phyloP scores from a whole-genome alignment of 2,113 vertebrate species.

The Platanista minor region DNA sequence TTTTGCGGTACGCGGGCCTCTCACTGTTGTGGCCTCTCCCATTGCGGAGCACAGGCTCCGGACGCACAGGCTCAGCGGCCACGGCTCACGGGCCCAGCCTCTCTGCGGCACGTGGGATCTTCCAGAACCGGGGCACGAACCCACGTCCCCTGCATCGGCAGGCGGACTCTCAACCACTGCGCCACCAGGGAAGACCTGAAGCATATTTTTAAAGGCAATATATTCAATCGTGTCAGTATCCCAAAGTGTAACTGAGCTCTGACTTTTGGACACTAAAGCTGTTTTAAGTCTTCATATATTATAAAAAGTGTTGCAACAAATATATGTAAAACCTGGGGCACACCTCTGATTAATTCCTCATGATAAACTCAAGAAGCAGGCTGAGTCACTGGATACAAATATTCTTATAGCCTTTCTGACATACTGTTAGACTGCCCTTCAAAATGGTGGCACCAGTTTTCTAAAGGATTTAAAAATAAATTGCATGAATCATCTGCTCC shows the following conservation, averaged over 20 bases:
- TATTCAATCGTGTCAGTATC: background rate
- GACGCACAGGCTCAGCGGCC: no score
- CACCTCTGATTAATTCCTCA: background rate
- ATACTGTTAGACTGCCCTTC: background rate
- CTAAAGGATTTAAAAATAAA: constrained; percentile 18
- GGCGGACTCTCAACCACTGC: no score
- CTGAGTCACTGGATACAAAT: background rate
- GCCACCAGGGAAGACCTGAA: no score
- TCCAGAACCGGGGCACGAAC: no score
- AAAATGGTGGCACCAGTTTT: background rate
- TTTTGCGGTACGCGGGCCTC: no score
- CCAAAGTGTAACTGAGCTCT: background rate
- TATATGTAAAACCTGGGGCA: background rate
- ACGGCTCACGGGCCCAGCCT: no score
- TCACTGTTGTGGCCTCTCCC: no score
- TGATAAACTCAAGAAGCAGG: background rate
- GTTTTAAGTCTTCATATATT: background rate
- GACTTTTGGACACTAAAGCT: background rate
- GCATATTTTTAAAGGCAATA: background rate
- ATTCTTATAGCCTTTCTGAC: background rate
- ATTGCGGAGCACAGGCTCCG: no score
- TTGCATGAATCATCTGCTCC: background rate
- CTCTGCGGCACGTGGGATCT: no score
- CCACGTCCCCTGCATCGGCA: no score
- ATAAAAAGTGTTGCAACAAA: background rate